These are phyloP conservation scores for Ceyx melanurus DNA, from an alignment of 2,113 vertebrate species.

Conservation along the genomic window DNA sequence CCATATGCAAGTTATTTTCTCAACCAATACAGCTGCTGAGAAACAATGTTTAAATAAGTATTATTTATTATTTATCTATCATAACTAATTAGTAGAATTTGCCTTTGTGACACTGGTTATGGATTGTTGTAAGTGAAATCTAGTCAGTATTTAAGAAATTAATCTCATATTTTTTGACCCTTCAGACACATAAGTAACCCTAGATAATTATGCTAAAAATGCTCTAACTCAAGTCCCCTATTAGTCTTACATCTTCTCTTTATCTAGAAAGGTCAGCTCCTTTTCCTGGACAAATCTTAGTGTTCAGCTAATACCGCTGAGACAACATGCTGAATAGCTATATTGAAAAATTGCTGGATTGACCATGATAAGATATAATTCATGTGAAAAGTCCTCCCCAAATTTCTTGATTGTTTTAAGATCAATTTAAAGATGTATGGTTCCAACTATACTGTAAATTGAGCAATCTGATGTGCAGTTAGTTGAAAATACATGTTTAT, in stretches of 20 bases:
- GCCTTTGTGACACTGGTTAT: background rate
- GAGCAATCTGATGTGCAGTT: background rate
- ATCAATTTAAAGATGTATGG: background rate
- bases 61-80: background rate
- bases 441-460: background rate
- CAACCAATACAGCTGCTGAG: slow-evolving; percentile 42
- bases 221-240: background rate
- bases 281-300: background rate
- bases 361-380: background rate
- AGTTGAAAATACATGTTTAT: background rate
- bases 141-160: background rate
- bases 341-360: background rate
- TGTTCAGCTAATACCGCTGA: background rate
- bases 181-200: background rate
- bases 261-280: background rate
- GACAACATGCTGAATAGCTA: background rate
- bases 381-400: background rate
- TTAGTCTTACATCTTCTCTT: background rate
- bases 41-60: background rate
- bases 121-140: background rate
- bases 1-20: slow-evolving; percentile 63
- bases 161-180: background rate
- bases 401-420: background rate
- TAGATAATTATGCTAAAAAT: background rate
- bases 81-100: background rate